These are phyloP conservation scores for Dinocampus coccinellae DNA, from an alignment of 2,888 invertebrate genomes.

Conservation along the genomic window DNA sequence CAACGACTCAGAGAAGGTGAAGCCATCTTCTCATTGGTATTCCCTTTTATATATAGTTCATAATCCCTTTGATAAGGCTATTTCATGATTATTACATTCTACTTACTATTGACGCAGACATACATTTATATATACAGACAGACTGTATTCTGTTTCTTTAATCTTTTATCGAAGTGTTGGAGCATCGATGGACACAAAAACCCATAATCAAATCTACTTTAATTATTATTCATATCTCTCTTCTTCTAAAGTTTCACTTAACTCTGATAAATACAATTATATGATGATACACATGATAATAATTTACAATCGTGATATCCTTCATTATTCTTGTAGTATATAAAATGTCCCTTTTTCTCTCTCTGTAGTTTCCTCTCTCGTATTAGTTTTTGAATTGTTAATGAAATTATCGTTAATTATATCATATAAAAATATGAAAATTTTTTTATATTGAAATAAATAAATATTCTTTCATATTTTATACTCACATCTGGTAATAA, in stretches of 20 bases:
- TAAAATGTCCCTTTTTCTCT: too few species aligned
- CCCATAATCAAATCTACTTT: constrained; percentile 37
- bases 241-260: neutral
- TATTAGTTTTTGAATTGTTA: too few species aligned
- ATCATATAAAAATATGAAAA: too few species aligned
- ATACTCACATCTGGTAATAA: too few species aligned
- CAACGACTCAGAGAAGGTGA: constrained; percentile 49
- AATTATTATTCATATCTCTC: constrained; percentile 37
- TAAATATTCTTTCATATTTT: too few species aligned
- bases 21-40: constrained; percentile 54
- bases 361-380: too few species aligned
- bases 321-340: too few species aligned
- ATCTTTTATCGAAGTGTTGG: neutral
- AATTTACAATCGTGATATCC: too few species aligned
- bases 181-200: constrained; percentile 38
- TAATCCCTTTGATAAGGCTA: constrained; percentile 60
- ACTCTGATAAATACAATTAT: neutral
- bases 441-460: too few species aligned
- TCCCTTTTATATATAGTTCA: constrained; percentile 44
- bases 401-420: too few species aligned
- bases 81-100: constrained; percentile 54
- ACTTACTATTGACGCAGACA: constrained; percentile 19
- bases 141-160: neutral
- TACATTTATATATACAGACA: neutral
- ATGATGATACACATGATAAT: too few species aligned